Conservation (phyloP, 1,140 invertebrate genomes). For the Marisa cornuarietis region DNA sequence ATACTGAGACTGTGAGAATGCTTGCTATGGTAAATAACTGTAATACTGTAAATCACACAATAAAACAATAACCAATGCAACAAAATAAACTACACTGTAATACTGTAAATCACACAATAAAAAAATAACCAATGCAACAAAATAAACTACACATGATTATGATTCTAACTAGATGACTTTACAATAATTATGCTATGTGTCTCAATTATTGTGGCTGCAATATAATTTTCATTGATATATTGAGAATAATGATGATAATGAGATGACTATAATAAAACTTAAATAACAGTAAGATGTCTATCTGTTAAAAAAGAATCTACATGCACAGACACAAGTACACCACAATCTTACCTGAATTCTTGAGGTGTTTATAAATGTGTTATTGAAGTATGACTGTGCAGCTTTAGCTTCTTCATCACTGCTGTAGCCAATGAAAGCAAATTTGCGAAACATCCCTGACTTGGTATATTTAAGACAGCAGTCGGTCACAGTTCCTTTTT, state of each 20-base stretch:
- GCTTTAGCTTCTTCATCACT: constrained; percentile 79
- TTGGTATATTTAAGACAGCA: constrained; percentile 90
- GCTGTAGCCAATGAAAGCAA: constrained; percentile 91
- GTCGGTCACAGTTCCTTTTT: constrained; percentile 88
- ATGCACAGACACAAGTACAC: not conserved
- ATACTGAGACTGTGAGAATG: no score
- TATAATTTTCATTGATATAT: constrained; percentile 1
- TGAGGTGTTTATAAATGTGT: constrained; percentile 83
- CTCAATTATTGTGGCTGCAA: no score
- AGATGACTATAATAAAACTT: not conserved
- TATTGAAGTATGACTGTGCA: constrained; percentile 83
- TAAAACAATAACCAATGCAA: no score
- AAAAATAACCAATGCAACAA: no score
- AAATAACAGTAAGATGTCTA: not conserved
- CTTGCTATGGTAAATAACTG: no score
- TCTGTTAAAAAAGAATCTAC: not conserved
- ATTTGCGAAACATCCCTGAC: constrained; percentile 89
- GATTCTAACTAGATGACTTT: no score
- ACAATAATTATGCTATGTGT: no score
- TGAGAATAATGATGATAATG: not conserved
- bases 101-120: no score
- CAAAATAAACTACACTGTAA: no score
- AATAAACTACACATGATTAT: no score
- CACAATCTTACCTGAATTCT: constrained; percentile 72
- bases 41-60: no score